Conservation (phyloP, 2,888 invertebrate species). For the Lobophora halterata region DNA sequence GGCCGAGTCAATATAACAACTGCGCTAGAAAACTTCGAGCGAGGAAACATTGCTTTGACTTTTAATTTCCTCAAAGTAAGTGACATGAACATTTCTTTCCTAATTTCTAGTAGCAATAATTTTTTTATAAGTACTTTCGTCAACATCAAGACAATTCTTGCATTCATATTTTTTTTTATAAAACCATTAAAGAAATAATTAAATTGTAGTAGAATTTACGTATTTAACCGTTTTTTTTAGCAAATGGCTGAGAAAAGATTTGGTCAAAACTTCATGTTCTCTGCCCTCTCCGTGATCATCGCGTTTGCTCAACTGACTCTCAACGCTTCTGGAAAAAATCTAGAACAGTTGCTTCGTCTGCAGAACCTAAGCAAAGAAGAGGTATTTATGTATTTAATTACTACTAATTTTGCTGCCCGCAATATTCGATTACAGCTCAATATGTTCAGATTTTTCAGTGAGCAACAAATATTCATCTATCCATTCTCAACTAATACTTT, state of each 20-base stretch:
- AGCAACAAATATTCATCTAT: no score
- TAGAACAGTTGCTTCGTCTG: constrained; percentile 32
- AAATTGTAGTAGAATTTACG: background rate
- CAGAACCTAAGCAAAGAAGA: constrained; percentile 37
- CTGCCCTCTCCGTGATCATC: constrained; percentile 36
- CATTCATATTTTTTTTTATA: background rate
- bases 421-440: no score
- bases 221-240: constrained; percentile 28
- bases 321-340: constrained; percentile 24
- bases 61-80: constrained; percentile 34
- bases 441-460: no score
- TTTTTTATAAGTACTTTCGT: background rate
- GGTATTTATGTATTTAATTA: constrained; percentile 33
- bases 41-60: constrained; percentile 29
- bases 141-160: background rate
- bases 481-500: no score
- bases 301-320: constrained; percentile 34
- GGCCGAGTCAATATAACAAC: constrained; percentile 23
- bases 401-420: no score
- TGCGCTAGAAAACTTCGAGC: constrained; percentile 28
- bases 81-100: background rate
- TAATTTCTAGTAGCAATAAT: background rate
- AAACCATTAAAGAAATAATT: background rate
- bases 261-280: constrained; percentile 36
- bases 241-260: constrained; percentile 25